These are phyloP conservation scores for Platanista minor DNA, from an alignment of 2,113 vertebrate species.

Conservation along the genomic window DNA sequence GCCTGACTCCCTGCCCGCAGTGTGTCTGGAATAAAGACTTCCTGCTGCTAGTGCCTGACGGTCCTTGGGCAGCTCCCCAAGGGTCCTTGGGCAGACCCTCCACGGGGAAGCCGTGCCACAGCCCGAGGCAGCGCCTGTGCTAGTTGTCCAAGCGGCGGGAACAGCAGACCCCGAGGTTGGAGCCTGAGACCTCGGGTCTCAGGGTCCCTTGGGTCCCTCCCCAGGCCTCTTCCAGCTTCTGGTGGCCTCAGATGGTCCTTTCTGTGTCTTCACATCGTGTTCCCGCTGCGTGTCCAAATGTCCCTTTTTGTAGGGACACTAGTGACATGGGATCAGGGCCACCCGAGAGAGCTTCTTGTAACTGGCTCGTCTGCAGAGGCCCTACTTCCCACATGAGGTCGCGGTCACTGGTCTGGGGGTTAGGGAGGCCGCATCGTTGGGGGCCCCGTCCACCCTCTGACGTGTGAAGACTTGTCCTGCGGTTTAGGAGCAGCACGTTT, in stretches of 20 bases:
- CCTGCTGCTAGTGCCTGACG: neutral
- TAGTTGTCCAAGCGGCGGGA: too few species aligned
- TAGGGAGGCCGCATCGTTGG: too few species aligned
- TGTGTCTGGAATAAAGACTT: neutral
- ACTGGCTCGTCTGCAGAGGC: neutral
- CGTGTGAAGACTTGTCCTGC: accelerated
- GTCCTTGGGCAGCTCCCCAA: neutral
- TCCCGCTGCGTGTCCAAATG: accelerated
- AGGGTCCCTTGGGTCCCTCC: accelerated
- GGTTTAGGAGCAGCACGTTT: neutral
- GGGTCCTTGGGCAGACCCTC: too few species aligned
- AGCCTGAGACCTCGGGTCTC: accelerated
- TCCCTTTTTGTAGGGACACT: accelerated
- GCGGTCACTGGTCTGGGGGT: accelerated
- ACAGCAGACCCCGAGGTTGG: neutral
- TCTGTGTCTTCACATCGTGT: accelerated
- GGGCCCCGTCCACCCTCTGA: accelerated
- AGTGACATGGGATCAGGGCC: neutral
- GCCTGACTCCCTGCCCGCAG: too few species aligned
- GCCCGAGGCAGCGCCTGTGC: neutral
- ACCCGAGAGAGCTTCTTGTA: neutral
- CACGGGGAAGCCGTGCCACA: neutral
- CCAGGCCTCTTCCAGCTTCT: too few species aligned
- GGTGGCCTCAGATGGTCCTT: accelerated
- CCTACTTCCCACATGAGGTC: neutral